Conservation (phyloP, 2,888 invertebrate species). For the Agrochola litura region DNA sequence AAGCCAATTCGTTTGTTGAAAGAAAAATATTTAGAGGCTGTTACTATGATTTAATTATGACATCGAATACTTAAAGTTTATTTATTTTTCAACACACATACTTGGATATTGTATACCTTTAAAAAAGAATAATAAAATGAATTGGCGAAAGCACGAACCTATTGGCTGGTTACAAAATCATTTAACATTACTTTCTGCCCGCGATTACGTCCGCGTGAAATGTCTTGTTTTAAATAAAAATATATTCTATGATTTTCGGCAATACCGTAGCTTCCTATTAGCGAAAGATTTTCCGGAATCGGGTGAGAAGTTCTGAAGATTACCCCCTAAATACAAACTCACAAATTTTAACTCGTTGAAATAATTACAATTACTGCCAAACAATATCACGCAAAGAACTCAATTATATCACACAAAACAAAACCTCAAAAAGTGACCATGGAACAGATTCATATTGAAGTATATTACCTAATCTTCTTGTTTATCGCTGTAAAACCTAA, state of each 20-base stretch:
- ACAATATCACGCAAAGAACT: background rate
- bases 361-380: too few relatives aligned
- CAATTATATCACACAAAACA: background rate
- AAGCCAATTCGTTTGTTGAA: constrained; percentile 10
- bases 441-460: background rate
- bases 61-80: constrained; percentile 6
- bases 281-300: background rate
- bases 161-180: background rate
- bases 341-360: background rate
- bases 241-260: too few relatives aligned
- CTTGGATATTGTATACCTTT: background rate
- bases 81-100: constrained; percentile 12
- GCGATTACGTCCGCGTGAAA: too few relatives aligned
- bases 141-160: background rate
- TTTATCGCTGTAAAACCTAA: constrained; percentile 3
- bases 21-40: background rate
- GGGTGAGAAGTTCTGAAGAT: background rate
- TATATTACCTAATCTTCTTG: too few relatives aligned
- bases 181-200: too few relatives aligned
- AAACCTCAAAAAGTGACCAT: background rate
- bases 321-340: background rate
- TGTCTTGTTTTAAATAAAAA: too few relatives aligned
- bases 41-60: background rate
- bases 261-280: background rate
- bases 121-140: background rate